A percentile compares a stretch with the other conserved stretches of the same genome.
phyloP scores from a whole-genome alignment of 1,140 invertebrate species.

The Hycleus phaleratus region DNA sequence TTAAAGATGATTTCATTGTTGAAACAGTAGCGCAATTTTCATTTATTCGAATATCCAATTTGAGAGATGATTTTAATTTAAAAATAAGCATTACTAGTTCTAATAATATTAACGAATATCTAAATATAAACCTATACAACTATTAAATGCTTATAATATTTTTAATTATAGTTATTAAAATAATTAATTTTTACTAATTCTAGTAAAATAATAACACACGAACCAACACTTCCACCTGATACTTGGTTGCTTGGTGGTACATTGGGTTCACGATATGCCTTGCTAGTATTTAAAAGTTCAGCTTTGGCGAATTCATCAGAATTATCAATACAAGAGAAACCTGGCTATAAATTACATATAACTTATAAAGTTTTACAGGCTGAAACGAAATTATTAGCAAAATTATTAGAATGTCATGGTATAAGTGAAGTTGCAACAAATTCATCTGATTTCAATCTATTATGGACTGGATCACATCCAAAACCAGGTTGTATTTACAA shows the following conservation, averaged over 20 bases:
- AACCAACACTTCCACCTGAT: slow-evolving; percentile 20
- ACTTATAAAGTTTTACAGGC: slow-evolving; percentile 74
- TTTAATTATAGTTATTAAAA: no score
- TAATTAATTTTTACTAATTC: no score
- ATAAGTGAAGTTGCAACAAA: slow-evolving; percentile 55
- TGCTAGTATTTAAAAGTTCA: slow-evolving; percentile 50
- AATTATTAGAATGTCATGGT: slow-evolving; percentile 66
- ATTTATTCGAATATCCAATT: no score
- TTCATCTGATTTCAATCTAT: slow-evolving; percentile 71
- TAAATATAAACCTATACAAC: no score
- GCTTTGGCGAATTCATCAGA: slow-evolving; percentile 43
- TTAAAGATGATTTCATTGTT: no score
- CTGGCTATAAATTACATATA: slow-evolving; percentile 64
- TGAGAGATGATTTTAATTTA: no score
- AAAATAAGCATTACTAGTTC: no score
- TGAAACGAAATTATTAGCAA: slow-evolving; percentile 67
- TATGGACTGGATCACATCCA: slow-evolving; percentile 87
- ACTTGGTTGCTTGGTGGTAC: slow-evolving; percentile 48
- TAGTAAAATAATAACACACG: slow-evolving; percentile 11
- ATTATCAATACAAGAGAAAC: slow-evolving; percentile 43
- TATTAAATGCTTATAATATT: no score
- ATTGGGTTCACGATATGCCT: slow-evolving; percentile 45
- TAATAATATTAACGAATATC: no score
- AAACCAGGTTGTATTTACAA: slow-evolving; percentile 59
- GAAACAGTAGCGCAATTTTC: no score